Percentiles rank a stretch among this genome's conserved stretches.
Evolutionary conservation across 2,113 vertebrate species (phyloP).

Genomic region (Sinocyclocheilus rhinocerous): DNA sequence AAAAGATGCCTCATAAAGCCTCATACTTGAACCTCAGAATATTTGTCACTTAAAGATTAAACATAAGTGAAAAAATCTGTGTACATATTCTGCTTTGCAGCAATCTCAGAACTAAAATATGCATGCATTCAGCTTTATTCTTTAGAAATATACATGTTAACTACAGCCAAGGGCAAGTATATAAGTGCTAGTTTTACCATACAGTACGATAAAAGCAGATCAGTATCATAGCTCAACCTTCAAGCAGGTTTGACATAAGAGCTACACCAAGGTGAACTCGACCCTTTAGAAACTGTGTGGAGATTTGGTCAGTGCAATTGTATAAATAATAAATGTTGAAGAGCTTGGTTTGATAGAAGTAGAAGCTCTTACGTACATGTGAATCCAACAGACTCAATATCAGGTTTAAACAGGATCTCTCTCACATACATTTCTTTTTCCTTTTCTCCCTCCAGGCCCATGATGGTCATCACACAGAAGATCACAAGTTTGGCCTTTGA

Average conservation of each 20-base stretch:
- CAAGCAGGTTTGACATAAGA: background rate
- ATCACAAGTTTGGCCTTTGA: slow-evolving; percentile 97
- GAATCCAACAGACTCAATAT: background rate
- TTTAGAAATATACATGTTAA: background rate
- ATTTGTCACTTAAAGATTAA: background rate
- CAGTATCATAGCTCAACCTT: background rate
- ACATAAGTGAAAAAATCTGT: background rate
- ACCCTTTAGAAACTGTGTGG: background rate
- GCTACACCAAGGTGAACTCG: background rate
- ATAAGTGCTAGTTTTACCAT: background rate
- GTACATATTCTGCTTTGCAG: background rate
- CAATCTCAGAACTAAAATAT: background rate
- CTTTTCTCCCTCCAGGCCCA: slow-evolving; percentile 79
- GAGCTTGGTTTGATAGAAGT: background rate
- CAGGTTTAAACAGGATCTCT: background rate
- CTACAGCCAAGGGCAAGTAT: background rate
- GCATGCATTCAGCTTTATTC: background rate
- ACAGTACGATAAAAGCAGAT: background rate
- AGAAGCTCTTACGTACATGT: background rate
- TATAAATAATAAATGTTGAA: slow-evolving; percentile 30
- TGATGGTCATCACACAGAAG: slow-evolving; percentile 99
- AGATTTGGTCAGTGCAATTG: background rate
- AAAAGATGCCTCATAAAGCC: background rate
- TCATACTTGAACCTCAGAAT: background rate
- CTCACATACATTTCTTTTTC: background rate